Conservation (phyloP, 2,797 vertebrate species). For the Silurus aristotelis region DNA sequence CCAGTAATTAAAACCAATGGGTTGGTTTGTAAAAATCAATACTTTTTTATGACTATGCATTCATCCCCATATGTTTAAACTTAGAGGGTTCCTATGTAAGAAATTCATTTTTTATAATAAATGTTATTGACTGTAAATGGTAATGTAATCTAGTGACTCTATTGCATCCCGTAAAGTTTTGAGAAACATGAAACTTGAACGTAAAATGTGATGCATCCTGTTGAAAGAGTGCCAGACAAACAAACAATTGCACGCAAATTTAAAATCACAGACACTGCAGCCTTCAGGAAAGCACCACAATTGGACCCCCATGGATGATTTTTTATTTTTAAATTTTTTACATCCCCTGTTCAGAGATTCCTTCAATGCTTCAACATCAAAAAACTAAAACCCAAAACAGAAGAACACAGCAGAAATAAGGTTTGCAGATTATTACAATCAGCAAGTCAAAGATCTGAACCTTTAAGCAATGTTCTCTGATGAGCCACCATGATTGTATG, state of each 20-base stretch:
- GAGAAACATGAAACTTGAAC: too few species aligned
- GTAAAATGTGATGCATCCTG: too few species aligned
- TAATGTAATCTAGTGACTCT: too few species aligned
- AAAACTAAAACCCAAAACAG: neutral
- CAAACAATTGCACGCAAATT: neutral
- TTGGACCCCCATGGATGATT: neutral
- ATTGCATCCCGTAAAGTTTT: too few species aligned
- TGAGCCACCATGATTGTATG: neutral
- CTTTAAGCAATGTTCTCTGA: neutral
- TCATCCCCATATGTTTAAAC: neutral
- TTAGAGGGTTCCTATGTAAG: too few species aligned
- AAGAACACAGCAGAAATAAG: too few species aligned
- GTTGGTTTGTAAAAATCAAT: neutral
- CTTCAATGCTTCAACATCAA: neutral
- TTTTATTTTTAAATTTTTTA: too few species aligned
- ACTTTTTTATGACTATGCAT: neutral
- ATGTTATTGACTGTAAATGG: too few species aligned
- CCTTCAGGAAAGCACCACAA: neutral
- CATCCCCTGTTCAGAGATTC: neutral
- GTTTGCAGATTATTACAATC: neutral
- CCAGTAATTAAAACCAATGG: neutral
- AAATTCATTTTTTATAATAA: neutral
- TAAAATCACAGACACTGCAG: neutral
- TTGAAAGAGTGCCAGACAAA: neutral
- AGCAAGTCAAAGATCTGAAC: neutral